Evolutionary conservation across 2,113 vertebrate genomes (phyloP).

Genomic region (Dicentrarchus labrax): DNA sequence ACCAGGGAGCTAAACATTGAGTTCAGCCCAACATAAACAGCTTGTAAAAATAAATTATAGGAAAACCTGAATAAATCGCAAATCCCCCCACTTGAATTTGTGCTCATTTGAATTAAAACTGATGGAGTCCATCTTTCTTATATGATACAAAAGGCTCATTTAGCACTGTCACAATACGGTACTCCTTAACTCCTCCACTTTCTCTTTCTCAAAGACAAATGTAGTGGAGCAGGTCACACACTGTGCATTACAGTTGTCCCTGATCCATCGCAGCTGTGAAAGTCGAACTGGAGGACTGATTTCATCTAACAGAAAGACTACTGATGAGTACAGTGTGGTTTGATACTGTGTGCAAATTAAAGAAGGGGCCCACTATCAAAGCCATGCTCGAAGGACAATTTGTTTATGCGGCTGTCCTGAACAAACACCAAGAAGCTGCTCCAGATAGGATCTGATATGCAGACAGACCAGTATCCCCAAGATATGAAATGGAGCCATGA

Average conservation of each 20-base stretch:
- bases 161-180: background rate
- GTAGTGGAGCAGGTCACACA: background rate
- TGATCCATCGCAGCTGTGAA: background rate
- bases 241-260: background rate
- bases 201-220: background rate
- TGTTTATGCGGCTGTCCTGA: too few species aligned
- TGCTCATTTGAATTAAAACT: background rate
- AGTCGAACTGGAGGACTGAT: background rate
- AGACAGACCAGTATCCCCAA: too few species aligned
- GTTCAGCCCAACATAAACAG: too few species aligned
- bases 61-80: too few species aligned
- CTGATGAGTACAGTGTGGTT: background rate
- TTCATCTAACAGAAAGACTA: background rate
- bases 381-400: too few species aligned
- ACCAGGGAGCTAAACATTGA: too few species aligned
- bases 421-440: background rate
- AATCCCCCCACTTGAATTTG: background rate
- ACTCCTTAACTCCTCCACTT: background rate
- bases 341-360: too few species aligned
- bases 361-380: too few species aligned
- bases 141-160: background rate
- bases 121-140: background rate
- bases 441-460: background rate
- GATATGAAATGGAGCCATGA: background rate
- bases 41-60: too few species aligned